A percentile compares a stretch with the other conserved stretches of the same genome.
phyloP scores from a whole-genome alignment of 2,888 invertebrate genomes.

The Sphaeridia pumilis region DNA sequence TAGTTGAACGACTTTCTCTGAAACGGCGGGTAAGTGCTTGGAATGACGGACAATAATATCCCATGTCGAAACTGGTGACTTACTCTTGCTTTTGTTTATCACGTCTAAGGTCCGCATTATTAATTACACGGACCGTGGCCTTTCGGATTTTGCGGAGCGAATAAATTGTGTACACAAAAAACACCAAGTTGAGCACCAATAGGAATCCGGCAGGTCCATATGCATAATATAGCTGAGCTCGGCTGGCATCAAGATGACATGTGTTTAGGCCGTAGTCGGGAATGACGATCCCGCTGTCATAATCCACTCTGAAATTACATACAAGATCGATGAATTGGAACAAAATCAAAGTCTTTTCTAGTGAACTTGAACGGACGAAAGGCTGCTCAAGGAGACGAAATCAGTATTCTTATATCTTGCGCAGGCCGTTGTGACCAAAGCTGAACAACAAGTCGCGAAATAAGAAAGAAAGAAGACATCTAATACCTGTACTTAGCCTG shows the following conservation, averaged over 20 bases:
- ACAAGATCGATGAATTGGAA: too few relatives aligned
- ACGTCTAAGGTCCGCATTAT: too few relatives aligned
- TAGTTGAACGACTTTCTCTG: too few relatives aligned
- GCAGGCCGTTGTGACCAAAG: slow-evolving; percentile 3
- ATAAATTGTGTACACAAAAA: slow-evolving; percentile 27
- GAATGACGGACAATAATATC: neutral
- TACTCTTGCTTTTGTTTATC: slow-evolving; percentile 30
- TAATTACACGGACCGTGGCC: slow-evolving; percentile 30
- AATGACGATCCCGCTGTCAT: slow-evolving; percentile 27
- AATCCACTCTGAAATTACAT: slow-evolving; percentile 27
- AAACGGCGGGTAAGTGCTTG: too few relatives aligned
- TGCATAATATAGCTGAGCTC: slow-evolving; percentile 25
- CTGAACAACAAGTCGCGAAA: neutral
- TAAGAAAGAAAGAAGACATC: neutral
- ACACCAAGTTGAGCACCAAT: slow-evolving; percentile 24
- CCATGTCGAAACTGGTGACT: slow-evolving; percentile 14
- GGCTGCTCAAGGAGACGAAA: too few relatives aligned
- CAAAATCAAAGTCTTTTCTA: too few relatives aligned
- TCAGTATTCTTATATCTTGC: too few relatives aligned
- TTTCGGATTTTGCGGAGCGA: slow-evolving; percentile 27
- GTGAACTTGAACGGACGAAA: too few relatives aligned
- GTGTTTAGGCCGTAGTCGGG: slow-evolving; percentile 28
- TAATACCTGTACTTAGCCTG: slow-evolving; percentile 26
- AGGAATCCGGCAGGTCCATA: slow-evolving; percentile 31
- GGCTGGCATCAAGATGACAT: slow-evolving; percentile 24